Conservation (phyloP, 30 jellyfish, hydroid and myxozoan species). For the Hydractinia echinata region DNA sequence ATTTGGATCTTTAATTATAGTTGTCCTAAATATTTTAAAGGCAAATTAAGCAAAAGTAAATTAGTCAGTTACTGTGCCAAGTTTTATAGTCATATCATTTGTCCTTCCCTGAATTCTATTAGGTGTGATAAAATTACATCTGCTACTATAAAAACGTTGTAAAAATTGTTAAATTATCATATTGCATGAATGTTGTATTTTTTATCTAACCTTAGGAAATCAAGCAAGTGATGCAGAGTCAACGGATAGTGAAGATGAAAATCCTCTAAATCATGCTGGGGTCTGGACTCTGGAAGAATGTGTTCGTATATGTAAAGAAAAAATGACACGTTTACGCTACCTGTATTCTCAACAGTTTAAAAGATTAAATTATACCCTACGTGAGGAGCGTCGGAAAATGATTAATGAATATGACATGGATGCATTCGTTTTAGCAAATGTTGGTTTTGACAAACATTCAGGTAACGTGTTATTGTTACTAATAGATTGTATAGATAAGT, state of each 20-base stretch:
- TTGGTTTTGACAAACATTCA: background rate
- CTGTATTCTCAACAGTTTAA: conserved; percentile 69
- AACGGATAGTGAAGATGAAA: conserved; percentile 94
- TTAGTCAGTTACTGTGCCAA: too few species aligned
- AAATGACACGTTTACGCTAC: conserved; percentile 70
- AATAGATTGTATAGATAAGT: too few species aligned
- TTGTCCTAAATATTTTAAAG: too few species aligned
- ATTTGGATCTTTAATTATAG: too few species aligned
- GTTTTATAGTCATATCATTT: too few species aligned
- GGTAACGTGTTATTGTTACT: conserved; percentile 7
- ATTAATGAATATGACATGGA: conserved; percentile 24
- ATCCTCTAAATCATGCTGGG: conserved; percentile 87
- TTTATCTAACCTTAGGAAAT: conserved; percentile 39
- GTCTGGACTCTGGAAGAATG: conserved; percentile 95
- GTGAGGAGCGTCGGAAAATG: conserved; percentile 55
- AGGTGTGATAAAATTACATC: too few species aligned
- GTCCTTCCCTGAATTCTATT: too few species aligned
- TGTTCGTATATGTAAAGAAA: conserved; percentile 62
- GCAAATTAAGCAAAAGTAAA: too few species aligned
- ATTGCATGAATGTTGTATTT: background rate
- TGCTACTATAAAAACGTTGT: too few species aligned
- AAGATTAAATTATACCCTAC: conserved; percentile 45
- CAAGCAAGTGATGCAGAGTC: conserved; percentile 95
- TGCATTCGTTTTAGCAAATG: conserved; percentile 11
- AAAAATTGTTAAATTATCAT: too few species aligned